A percentile compares a stretch with the other conserved stretches of the same genome.
Conservation (phyloP, 2,888 invertebrate species). For the Agrenia bidenticulata region DNA sequence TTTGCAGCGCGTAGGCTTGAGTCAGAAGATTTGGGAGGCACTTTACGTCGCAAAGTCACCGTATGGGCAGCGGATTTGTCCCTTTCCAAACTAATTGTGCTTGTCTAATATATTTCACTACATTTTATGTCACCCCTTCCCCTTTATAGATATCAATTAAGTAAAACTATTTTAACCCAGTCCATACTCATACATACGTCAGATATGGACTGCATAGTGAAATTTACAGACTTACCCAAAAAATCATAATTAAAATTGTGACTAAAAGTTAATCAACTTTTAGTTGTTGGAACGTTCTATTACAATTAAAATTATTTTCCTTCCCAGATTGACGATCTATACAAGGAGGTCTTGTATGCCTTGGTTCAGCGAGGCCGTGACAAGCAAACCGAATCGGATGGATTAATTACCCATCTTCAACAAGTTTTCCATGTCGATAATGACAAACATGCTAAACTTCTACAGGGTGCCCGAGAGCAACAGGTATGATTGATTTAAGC, state of each 20-base stretch:
- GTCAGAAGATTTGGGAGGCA: slow-evolving; percentile 44
- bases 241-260: too few relatives aligned
- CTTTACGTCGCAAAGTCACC: slow-evolving; percentile 51
- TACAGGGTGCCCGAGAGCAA: slow-evolving; percentile 71
- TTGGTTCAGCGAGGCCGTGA: slow-evolving; percentile 74
- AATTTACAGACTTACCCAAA: too few relatives aligned
- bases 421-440: slow-evolving; percentile 78
- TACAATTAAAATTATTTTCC: too few relatives aligned
- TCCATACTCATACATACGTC: too few relatives aligned
- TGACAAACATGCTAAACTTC: slow-evolving; percentile 70
- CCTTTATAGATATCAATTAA: too few relatives aligned
- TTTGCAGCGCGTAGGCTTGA: slow-evolving; percentile 48
- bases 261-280: too few relatives aligned
- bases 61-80: slow-evolving; percentile 48
- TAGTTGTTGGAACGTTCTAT: too few relatives aligned
- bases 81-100: slow-evolving; percentile 46
- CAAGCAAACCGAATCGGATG: slow-evolving; percentile 66
- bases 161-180: too few relatives aligned
- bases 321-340: slow-evolving; percentile 78
- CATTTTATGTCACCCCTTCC: too few relatives aligned
- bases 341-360: slow-evolving; percentile 79
- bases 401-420: slow-evolving; percentile 73
- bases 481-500: slow-evolving; percentile 63
- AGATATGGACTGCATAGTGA: too few relatives aligned
- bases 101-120: slow-evolving; percentile 27